Evolutionary conservation across 2,113 vertebrate species (phyloP).

Genomic region (Cyprinodon brontotheroides): DNA sequence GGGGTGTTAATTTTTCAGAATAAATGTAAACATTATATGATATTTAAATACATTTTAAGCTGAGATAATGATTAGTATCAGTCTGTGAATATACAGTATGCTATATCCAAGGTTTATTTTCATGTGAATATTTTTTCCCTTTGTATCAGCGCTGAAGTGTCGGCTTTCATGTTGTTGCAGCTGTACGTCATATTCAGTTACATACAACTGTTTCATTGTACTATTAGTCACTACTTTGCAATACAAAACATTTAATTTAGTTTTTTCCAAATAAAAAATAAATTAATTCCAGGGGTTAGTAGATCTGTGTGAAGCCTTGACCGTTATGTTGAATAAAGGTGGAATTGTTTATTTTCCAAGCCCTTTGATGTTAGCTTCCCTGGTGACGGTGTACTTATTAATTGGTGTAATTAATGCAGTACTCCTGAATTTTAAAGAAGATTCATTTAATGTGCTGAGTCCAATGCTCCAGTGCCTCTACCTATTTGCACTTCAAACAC

Average conservation of each 20-base stretch:
- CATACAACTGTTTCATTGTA: background rate
- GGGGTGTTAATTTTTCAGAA: no score
- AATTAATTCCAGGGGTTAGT: conserved; percentile 20
- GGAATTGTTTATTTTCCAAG: conserved; percentile 51
- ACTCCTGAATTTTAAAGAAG: conserved; percentile 12
- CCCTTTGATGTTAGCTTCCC: conserved; percentile 51
- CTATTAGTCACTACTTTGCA: background rate
- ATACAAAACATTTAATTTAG: background rate
- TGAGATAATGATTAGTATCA: no score
- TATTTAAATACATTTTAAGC: no score
- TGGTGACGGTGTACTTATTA: conserved; percentile 41
- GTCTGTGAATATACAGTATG: no score
- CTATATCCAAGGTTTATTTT: no score
- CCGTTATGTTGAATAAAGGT: conserved; percentile 50
- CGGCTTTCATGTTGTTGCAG: no score
- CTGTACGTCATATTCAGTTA: no score
- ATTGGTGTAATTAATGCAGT: conserved; percentile 26
- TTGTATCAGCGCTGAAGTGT: no score
- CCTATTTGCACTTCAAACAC: no score
- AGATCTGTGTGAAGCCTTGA: conserved; percentile 40
- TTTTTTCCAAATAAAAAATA: background rate
- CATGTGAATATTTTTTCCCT: no score
- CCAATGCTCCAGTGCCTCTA: background rate
- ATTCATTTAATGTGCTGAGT: conserved; percentile 31
- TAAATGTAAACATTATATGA: no score